phyloP scores from a whole-genome alignment of 2,888 invertebrate genomes.

The Mesorhabditis sp. region DNA sequence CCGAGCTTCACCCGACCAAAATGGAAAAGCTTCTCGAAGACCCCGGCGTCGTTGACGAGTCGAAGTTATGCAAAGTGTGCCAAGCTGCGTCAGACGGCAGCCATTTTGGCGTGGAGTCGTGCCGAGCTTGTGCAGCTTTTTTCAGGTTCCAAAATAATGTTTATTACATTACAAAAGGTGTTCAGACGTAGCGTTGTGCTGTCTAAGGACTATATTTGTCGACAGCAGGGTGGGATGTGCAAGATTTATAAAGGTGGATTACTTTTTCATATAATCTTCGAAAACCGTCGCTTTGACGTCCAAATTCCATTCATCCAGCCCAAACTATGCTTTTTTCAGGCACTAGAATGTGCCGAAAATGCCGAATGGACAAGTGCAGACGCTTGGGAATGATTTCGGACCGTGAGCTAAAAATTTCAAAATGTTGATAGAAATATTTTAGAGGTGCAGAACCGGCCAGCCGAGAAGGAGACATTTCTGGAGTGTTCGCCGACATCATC shows the following conservation, averaged over 20 bases:
- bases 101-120: background rate
- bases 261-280: background rate
- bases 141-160: background rate
- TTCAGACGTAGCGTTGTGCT: background rate
- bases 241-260: background rate
- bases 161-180: background rate
- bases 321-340: background rate
- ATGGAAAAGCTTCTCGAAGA: too few species aligned
- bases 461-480: background rate
- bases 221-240: background rate
- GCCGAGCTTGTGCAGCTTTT: background rate
- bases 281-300: too few species aligned
- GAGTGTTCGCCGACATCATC: background rate
- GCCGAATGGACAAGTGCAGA: background rate
- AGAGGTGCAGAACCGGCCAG: background rate
- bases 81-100: background rate
- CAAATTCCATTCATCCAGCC: background rate
- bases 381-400: conserved; percentile 2
- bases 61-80: background rate
- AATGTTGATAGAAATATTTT: background rate
- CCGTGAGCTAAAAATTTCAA: background rate
- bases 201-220: background rate
- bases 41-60: too few species aligned
- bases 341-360: background rate
- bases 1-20: too few species aligned